phyloP scores from a whole-genome alignment of 2,797 vertebrate species.

The Tragelaphus oryx region DNA sequence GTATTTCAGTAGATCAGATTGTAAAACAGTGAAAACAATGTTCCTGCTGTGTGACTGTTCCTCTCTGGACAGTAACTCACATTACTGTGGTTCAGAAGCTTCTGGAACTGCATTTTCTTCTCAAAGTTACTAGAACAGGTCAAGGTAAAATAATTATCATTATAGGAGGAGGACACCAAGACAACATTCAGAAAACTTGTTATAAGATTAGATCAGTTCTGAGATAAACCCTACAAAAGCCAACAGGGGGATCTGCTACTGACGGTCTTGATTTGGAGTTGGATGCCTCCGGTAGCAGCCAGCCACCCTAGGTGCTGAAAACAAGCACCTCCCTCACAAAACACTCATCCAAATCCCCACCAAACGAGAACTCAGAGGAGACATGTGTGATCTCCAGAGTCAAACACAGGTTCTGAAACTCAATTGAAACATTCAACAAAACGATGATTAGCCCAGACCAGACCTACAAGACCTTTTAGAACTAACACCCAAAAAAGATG shows the following conservation, averaged over 20 bases:
- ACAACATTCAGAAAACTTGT: background rate
- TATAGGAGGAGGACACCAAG: background rate
- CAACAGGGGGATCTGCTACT: background rate
- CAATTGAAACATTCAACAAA: background rate
- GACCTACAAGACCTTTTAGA: no score
- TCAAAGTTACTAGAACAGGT: background rate
- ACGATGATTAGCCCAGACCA: background rate
- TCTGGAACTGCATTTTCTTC: background rate
- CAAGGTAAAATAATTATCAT: constrained; percentile 14
- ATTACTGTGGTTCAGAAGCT: background rate
- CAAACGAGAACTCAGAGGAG: background rate
- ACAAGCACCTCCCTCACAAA: background rate
- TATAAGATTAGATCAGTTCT: background rate
- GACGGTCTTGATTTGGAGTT: background rate
- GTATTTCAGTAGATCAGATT: background rate
- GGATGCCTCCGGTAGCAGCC: background rate
- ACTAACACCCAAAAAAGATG: no score
- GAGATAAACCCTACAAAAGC: background rate
- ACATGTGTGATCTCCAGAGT: background rate
- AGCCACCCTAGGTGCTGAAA: background rate
- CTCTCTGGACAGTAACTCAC: background rate
- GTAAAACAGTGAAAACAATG: background rate
- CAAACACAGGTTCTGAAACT: background rate
- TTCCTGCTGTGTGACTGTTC: background rate
- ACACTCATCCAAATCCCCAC: background rate